A percentile compares a stretch with the other conserved stretches of the same genome.
These are phyloP conservation scores for Sarcophaga subvicina DNA, from an alignment of 2,888 invertebrate species.

Conservation along the genomic window DNA sequence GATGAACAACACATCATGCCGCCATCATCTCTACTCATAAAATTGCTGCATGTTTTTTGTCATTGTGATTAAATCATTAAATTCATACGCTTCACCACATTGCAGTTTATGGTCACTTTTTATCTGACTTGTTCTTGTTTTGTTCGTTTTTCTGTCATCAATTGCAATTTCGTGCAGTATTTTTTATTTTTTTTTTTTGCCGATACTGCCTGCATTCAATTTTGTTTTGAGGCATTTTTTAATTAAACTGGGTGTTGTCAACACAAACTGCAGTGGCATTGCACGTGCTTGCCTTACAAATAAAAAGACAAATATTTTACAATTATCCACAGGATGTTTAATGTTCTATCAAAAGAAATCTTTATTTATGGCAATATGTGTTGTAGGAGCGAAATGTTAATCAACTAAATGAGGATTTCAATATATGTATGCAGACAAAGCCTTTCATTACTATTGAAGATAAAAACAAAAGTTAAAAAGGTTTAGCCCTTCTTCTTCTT, in stretches of 20 bases:
- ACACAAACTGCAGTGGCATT: slow-evolving; percentile 61
- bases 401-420: slow-evolving; percentile 11
- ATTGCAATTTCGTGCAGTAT: slow-evolving; percentile 48
- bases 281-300: slow-evolving; percentile 62
- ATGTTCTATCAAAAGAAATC: slow-evolving; percentile 65
- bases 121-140: slow-evolving; percentile 25
- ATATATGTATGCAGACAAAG: neutral
- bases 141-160: slow-evolving; percentile 38
- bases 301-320: slow-evolving; percentile 65
- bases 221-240: slow-evolving; percentile 68
- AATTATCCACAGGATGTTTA: slow-evolving; percentile 68
- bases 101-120: slow-evolving; percentile 71
- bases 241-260: slow-evolving; percentile 70
- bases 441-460: neutral
- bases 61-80: slow-evolving; percentile 80
- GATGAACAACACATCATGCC: slow-evolving; percentile 23
- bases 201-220: neutral
- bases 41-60: slow-evolving; percentile 59
- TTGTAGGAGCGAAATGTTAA: slow-evolving; percentile 24
- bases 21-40: slow-evolving; percentile 7
- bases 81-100: slow-evolving; percentile 78
- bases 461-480: no score
- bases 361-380: slow-evolving; percentile 42
- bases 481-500: no score
- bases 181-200: slow-evolving; percentile 23